Evolutionary conservation across 2,888 invertebrate genomes (phyloP).

Genomic region (Diaphora mendica): DNA sequence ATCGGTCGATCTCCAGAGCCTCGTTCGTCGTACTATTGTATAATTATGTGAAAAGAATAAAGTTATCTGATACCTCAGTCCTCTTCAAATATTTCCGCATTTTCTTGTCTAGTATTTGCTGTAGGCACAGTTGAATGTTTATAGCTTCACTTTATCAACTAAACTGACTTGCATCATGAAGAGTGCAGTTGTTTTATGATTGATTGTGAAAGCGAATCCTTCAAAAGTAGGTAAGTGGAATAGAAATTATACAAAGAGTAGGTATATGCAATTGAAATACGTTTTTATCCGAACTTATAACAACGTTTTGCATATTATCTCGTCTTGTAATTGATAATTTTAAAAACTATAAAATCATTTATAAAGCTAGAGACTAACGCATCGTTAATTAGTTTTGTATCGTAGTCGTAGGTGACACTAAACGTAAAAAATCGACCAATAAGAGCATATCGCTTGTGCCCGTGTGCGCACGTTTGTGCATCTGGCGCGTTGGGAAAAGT

Average conservation of each 20-base stretch:
- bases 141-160: not conserved
- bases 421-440: no score
- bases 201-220: constrained; percentile 7
- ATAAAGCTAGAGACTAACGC: no score
- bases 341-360: no score
- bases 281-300: not conserved
- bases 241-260: not conserved
- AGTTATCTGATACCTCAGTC: constrained; percentile 1
- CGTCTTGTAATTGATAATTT: no score
- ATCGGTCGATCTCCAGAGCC: no score
- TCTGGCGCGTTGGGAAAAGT: no score
- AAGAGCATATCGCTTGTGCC: no score
- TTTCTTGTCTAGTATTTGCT: not conserved
- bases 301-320: not conserved
- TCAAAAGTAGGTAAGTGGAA: not conserved
- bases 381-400: not conserved
- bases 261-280: not conserved
- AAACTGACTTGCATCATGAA: constrained; percentile 1
- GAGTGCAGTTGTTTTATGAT: constrained; percentile 2
- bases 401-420: not conserved
- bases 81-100: constrained; percentile 19
- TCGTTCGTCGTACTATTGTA: no score
- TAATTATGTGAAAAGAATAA: not conserved
- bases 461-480: no score
- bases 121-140: not conserved